Base-by-base conservation (phyloP, 1,140 invertebrate genomes). In the Drosophila tristis region DNA sequence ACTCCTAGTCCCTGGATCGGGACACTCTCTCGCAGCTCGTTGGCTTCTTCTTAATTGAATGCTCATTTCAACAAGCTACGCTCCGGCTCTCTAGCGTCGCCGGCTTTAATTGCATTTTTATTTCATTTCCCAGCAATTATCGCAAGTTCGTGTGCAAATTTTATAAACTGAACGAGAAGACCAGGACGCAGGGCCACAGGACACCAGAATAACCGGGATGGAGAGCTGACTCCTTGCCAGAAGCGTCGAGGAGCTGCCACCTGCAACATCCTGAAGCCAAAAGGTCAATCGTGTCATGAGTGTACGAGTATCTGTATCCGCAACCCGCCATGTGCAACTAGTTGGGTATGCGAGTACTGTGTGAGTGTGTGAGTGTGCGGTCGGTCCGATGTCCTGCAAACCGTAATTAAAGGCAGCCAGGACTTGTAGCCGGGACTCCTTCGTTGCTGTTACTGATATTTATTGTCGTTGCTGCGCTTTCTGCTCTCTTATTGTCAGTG, bases 51-150 rank as follows among this genome's bases (percentile, higher is more conserved):
- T 78, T 84, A 89, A 90, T 89, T 90, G 85, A 90, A 89, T 90
- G 76, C 71, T 89, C 84, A 89, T 90, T 89, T 90, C 65, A 70
- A 80, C 58, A 58, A 51, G 66, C 48, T 35, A 53, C 58, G 43
- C 25, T 42, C 20, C 51, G 48, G 53, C 44, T 73, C 20, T 57
- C 13, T 57, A 70, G 43, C 81, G 61, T 68, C 50, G 78, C 70
- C 56, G 57, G 78, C 79, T 89, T 87, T 87, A 87, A 87, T 87
- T 87, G 82, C 82, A 87, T 89, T 87, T 87, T 89, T 87, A 87
- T 87, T 89, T 87, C 75, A 87, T 87, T 87, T 87, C 64, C 84
- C 66, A 78, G 82, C 82, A 87, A 87, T 87, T 87, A 87, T 89
- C 80, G 82, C 82, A 55, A 66, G 75, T 87, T 87, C 82, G 82